A percentile compares a stretch with the other conserved stretches of the same genome.
Conservation (phyloP, 2,888 invertebrate species). For the Scaptomyza tumidula region DNA sequence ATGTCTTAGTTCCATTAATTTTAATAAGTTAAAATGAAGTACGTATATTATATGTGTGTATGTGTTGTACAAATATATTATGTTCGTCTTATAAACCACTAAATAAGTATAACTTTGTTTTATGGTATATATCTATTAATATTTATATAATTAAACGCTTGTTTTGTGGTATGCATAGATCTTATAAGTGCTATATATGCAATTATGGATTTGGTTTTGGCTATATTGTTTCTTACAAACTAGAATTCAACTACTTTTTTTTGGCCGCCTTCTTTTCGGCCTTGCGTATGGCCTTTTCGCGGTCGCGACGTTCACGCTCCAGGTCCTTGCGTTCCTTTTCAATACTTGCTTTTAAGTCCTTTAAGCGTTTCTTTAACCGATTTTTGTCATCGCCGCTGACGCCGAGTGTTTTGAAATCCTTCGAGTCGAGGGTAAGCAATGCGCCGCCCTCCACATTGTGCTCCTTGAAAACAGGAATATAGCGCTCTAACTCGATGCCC, state of each 20-base stretch:
- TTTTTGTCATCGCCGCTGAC: conserved; percentile 92
- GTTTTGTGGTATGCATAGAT: conserved; percentile 53
- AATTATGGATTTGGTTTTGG: conserved; percentile 74
- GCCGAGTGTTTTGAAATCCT: conserved; percentile 95
- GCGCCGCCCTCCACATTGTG: conserved; percentile 94
- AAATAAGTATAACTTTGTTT: conserved; percentile 30
- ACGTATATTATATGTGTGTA: conserved; percentile 62
- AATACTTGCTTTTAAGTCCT: conserved; percentile 91
- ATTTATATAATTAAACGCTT: conserved; percentile 37
- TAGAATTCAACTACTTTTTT: conserved; percentile 85
- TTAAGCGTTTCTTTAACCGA: conserved; percentile 93
- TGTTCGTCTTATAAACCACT: conserved; percentile 19
- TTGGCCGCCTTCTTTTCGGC: conserved; percentile 92
- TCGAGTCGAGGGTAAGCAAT: conserved; percentile 94
- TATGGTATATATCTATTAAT: conserved; percentile 25
- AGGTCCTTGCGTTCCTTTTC: conserved; percentile 90
- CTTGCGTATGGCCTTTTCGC: conserved; percentile 93
- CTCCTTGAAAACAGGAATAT: conserved; percentile 94
- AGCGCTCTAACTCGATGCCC: conserved; percentile 92
- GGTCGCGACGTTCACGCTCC: conserved; percentile 93
- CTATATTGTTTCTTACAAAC: conserved; percentile 66
- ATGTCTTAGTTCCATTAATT: conserved; percentile 60
- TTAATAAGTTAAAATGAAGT: conserved; percentile 72
- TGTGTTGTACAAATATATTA: conserved; percentile 62
- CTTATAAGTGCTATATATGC: conserved; percentile 57